These are phyloP conservation scores for Drosophila tropicalis DNA, from an alignment of 1,140 invertebrate genomes.

Conservation along the genomic window DNA sequence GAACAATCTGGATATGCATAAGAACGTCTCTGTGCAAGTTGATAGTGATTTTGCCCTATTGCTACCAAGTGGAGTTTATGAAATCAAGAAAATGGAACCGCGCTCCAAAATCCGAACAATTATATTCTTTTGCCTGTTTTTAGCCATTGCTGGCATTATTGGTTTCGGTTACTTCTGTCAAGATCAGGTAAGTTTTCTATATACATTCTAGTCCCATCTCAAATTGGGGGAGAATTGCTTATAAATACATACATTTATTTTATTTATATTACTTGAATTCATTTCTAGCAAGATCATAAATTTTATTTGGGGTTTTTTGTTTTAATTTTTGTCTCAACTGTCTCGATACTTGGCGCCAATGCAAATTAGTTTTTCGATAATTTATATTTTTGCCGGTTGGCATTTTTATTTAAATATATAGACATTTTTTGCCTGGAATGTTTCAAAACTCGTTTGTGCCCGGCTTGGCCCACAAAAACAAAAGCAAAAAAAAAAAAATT, in stretches of 20 bases:
- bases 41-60: conserved; percentile 89
- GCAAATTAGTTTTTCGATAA: conserved; percentile 68
- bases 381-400: conserved; percentile 65
- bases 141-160: conserved; percentile 92
- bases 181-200: conserved; percentile 86
- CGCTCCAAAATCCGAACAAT: conserved; percentile 89
- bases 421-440: conserved; percentile 38
- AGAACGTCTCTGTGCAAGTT: conserved; percentile 90
- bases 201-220: too few relatives aligned
- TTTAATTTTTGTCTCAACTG: not conserved
- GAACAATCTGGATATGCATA: conserved; percentile 85
- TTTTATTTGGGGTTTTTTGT: conserved; percentile 23
- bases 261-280: conserved; percentile 3
- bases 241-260: not conserved
- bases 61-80: conserved; percentile 88
- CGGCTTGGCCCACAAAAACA: conserved; percentile 25
- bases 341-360: conserved; percentile 65
- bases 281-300: conserved; percentile 47
- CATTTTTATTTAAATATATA: conserved; percentile 55
- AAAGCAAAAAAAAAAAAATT: conserved; percentile 12
- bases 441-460: conserved; percentile 47
- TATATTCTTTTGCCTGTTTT: conserved; percentile 89
- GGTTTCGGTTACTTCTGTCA: conserved; percentile 95
- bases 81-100: conserved; percentile 91
- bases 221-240: not conserved